These are phyloP conservation scores for Drosophila fulvimacula DNA, from an alignment of 2,888 invertebrate species.

Conservation along the genomic window DNA sequence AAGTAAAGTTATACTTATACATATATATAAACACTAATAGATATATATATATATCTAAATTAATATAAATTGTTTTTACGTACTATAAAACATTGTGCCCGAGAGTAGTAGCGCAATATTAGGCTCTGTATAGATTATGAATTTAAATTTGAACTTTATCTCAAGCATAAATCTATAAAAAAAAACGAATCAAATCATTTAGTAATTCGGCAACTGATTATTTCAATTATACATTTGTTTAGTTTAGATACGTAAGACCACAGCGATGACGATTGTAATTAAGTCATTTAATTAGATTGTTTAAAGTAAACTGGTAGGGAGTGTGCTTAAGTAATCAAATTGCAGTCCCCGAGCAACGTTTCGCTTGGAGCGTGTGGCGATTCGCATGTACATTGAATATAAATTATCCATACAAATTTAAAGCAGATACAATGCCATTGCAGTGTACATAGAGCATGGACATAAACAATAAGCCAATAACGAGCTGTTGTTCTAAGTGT, in stretches of 20 bases:
- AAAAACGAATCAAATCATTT: slow-evolving; percentile 13
- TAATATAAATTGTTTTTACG: slow-evolving; percentile 28
- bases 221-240: slow-evolving; percentile 21
- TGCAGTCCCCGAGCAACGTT: slow-evolving; percentile 7
- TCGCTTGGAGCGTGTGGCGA: slow-evolving; percentile 23
- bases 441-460: slow-evolving; percentile 66
- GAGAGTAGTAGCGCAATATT: slow-evolving; percentile 24
- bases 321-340: slow-evolving; percentile 18
- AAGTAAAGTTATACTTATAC: slow-evolving; percentile 17
- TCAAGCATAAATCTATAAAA: slow-evolving; percentile 15
- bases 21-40: neutral
- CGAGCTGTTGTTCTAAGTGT: slow-evolving; percentile 64
- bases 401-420: slow-evolving; percentile 42
- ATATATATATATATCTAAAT: slow-evolving; percentile 15
- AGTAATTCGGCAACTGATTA: slow-evolving; percentile 33
- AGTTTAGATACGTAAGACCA: slow-evolving; percentile 47
- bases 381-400: slow-evolving; percentile 61
- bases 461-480: slow-evolving; percentile 54
- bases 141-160: slow-evolving; percentile 32
- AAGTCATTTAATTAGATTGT: slow-evolving; percentile 64
- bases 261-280: slow-evolving; percentile 42
- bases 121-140: slow-evolving; percentile 47
- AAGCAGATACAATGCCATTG: slow-evolving; percentile 48
- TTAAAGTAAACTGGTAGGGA: slow-evolving; percentile 34
- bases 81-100: slow-evolving; percentile 15